These are phyloP conservation scores for Bovichtus variegatus DNA, from an alignment of 2,797 vertebrate genomes.

Conservation along the genomic window DNA sequence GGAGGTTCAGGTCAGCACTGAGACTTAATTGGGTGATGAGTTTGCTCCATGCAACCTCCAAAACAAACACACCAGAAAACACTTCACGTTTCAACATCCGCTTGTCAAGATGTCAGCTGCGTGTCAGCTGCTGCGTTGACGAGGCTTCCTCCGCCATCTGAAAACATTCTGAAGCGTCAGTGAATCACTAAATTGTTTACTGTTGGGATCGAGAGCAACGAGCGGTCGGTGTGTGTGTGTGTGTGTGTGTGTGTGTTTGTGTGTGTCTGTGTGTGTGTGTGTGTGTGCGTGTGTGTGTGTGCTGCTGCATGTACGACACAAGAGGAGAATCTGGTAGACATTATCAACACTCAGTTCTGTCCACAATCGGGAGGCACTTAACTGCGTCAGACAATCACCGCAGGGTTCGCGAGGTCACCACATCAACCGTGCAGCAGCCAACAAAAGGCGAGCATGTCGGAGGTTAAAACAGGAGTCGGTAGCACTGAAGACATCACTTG, in stretches of 20 bases:
- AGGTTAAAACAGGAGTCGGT: constrained; percentile 61
- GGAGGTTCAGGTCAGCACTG: constrained; percentile 17
- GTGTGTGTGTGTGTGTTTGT: not conserved
- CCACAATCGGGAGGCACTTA: constrained; percentile 77
- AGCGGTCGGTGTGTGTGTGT: not conserved
- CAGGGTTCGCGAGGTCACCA: constrained; percentile 67
- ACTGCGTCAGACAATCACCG: constrained; percentile 59
- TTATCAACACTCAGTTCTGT: constrained; percentile 70
- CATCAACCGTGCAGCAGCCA: constrained; percentile 69
- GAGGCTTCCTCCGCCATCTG: constrained; percentile 51
- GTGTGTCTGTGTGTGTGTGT: constrained; percentile 7
- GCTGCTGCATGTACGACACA: constrained; percentile 47
- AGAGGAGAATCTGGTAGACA: constrained; percentile 71
- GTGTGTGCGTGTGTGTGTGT: constrained; percentile 5
- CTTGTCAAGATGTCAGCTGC: constrained; percentile 36
- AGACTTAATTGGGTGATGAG: not conserved
- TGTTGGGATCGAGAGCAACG: constrained; percentile 21
- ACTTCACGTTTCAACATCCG: constrained; percentile 57
- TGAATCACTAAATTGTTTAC: constrained; percentile 59
- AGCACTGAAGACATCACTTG: constrained; percentile 55
- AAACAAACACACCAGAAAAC: constrained; percentile 66
- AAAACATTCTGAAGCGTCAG: constrained; percentile 57
- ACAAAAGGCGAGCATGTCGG: constrained; percentile 61
- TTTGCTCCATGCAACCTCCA: constrained; percentile 35
- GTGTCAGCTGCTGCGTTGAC: too few relatives aligned